Conservation (phyloP, 1,140 invertebrate species). For the Linepithema humile region DNA sequence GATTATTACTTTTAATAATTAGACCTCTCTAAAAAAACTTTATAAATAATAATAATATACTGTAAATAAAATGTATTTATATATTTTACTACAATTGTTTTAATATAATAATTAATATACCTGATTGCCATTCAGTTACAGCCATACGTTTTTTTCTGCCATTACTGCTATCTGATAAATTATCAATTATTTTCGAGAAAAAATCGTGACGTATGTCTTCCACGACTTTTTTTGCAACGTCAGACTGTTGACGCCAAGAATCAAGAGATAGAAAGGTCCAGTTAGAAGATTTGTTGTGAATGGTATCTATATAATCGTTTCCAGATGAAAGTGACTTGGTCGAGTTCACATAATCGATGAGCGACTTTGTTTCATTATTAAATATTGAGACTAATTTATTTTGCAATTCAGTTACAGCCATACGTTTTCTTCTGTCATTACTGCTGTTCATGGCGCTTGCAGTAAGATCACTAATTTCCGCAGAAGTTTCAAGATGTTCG, state of each 20-base stretch:
- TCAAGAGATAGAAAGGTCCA: too few species aligned
- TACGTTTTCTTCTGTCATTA: constrained; percentile 6
- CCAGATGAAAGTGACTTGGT: too few species aligned
- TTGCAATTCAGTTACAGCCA: neutral
- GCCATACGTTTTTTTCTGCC: neutral
- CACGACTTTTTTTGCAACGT: neutral
- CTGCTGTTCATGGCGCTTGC: too few species aligned
- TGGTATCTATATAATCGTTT: neutral
- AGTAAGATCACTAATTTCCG: neutral
- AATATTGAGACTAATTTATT: neutral
- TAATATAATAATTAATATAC: constrained; percentile 20
- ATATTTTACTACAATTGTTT: neutral
- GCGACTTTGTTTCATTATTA: constrained; percentile 16
- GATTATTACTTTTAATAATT: too few species aligned
- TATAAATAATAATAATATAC: neutral
- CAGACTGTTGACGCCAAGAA: neutral
- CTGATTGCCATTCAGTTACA: neutral
- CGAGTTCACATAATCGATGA: too few species aligned
- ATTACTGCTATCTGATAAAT: too few species aligned
- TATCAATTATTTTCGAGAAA: neutral
- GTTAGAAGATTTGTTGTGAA: neutral
- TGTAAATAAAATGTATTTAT: neutral
- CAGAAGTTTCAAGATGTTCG: neutral
- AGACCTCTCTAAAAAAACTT: too few species aligned
- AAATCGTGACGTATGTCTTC: neutral